These are phyloP conservation scores for Caenorhabditis auriculariae DNA, from an alignment of 2,888 invertebrate species.

Conservation along the genomic window DNA sequence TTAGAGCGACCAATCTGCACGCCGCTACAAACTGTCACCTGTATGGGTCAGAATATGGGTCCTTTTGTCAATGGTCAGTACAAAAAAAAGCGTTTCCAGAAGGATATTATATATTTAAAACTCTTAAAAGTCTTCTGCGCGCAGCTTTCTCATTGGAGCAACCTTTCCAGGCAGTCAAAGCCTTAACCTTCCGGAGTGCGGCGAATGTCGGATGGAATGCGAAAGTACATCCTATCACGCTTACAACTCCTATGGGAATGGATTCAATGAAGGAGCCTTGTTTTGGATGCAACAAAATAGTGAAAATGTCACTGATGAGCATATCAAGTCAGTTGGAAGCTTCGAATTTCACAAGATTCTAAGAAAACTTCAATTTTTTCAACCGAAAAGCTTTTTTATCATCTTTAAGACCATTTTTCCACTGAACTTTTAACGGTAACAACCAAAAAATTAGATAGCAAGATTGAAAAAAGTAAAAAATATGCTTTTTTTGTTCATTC, in stretches of 20 bases:
- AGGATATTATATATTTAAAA: no score
- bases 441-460: no score
- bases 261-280: conserved; percentile 17
- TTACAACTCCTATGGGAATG: conserved; percentile 52
- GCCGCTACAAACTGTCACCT: conserved; percentile 32
- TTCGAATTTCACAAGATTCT: not conserved
- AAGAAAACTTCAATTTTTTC: no score
- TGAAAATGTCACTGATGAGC: not conserved
- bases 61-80: conserved; percentile 7
- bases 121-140: not conserved
- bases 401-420: no score
- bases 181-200: conserved; percentile 10
- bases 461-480: no score
- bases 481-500: no score
- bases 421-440: no score
- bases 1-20: conserved; percentile 29
- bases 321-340: not conserved
- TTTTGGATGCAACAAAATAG: conserved; percentile 6
- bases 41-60: conserved; percentile 31
- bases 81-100: not conserved
- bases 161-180: conserved; percentile 4
- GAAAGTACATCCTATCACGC: conserved; percentile 45
- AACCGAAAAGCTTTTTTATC: no score
- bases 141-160: no score
- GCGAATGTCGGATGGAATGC: conserved; percentile 46